Conservation (phyloP, 2,888 invertebrate species). For the Mythimna impura region DNA sequence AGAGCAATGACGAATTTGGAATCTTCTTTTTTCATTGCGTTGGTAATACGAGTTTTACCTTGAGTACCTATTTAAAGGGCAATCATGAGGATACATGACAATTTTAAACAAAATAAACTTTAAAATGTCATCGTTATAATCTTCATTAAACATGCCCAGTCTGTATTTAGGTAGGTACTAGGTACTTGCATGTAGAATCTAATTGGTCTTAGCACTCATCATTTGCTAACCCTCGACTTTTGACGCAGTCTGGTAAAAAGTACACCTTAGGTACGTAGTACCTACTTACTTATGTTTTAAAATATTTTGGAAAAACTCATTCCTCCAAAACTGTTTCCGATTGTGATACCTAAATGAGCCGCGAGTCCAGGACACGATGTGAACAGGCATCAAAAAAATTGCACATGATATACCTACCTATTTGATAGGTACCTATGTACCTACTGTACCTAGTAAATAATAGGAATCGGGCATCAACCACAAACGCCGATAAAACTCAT, state of each 20-base stretch:
- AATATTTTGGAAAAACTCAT: neutral
- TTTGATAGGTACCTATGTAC: neutral
- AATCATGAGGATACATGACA: neutral
- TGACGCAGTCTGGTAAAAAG: neutral
- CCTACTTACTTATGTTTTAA: neutral
- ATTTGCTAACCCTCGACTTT: neutral
- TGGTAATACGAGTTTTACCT: conserved; percentile 3
- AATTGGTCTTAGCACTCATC: conserved; percentile 7
- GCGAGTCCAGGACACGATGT: too few species aligned
- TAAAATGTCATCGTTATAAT: neutral
- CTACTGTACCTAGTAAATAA: conserved; percentile 11
- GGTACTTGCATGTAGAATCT: neutral
- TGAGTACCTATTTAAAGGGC: too few species aligned
- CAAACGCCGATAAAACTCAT: conserved; percentile 50
- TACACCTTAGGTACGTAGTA: neutral
- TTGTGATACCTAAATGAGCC: neutral
- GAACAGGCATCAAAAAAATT: neutral
- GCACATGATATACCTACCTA: neutral
- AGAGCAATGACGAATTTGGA: neutral
- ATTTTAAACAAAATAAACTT: neutral
- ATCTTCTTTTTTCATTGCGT: conserved; percentile 2
- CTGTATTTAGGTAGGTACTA: neutral
- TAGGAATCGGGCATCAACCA: conserved; percentile 21
- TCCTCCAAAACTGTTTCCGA: neutral
- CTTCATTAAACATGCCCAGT: neutral